These are phyloP conservation scores for Phenganax subtilis DNA, from an alignment of 92 coral and sea anemone genomes.

Conservation along the genomic window DNA sequence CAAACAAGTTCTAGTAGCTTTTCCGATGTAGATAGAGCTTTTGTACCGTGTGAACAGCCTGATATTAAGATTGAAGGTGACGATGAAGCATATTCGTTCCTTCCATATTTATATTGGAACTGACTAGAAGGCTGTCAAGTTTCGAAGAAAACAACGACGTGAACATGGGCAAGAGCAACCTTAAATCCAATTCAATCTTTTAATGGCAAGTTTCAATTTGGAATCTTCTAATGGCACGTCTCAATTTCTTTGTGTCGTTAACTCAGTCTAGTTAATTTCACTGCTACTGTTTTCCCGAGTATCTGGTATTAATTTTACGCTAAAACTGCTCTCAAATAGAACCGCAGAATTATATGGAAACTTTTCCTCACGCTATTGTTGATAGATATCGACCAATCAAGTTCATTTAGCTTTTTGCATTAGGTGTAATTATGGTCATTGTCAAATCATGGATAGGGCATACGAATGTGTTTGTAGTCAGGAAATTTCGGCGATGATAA, in stretches of 20 bases:
- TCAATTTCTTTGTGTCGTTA: background rate
- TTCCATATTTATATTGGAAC: background rate
- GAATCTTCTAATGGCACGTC: background rate
- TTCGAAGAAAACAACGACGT: too few species aligned
- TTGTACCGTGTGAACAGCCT: too few species aligned
- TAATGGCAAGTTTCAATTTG: background rate
- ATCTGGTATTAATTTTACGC: background rate
- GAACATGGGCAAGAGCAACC: background rate
- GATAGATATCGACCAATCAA: background rate
- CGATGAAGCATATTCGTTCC: background rate
- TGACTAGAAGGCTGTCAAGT: too few species aligned
- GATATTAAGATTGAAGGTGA: too few species aligned
- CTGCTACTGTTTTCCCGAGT: too few species aligned
- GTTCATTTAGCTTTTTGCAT: background rate
- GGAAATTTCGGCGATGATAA: too few species aligned
- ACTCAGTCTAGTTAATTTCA: background rate
- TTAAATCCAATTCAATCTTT: background rate
- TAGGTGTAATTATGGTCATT: slow-evolving; percentile 39
- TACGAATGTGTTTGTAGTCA: slow-evolving; percentile 37
- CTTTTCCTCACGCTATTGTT: background rate
- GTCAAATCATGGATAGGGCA: slow-evolving; percentile 35
- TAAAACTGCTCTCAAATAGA: background rate
- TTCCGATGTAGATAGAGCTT: too few species aligned
- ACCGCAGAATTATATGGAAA: background rate
- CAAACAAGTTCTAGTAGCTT: background rate